phyloP scores from a whole-genome alignment of 1,140 invertebrate genomes.

The Halotydeus destructor region DNA sequence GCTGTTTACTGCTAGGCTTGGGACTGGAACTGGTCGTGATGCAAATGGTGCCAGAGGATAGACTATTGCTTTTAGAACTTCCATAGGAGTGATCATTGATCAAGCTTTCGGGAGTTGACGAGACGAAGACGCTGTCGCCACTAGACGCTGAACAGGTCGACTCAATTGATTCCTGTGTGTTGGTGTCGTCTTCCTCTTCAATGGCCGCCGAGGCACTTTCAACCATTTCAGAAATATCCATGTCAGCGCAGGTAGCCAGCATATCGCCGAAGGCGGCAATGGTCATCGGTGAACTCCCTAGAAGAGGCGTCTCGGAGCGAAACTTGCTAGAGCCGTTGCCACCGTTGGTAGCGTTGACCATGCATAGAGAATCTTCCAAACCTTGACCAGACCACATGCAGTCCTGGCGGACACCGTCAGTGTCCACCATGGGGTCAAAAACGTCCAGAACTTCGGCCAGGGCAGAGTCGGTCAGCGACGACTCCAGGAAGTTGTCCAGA shows the following conservation, averaged over 20 bases:
- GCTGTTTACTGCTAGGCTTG: not conserved
- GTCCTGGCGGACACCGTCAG: conserved; percentile 5
- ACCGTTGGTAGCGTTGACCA: not conserved
- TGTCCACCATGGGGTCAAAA: not conserved
- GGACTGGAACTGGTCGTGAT: not conserved
- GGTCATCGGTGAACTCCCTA: not conserved
- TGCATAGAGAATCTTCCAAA: conserved; percentile 1
- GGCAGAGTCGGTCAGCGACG: not conserved
- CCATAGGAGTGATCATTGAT: conserved; percentile 11
- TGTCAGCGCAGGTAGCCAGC: not conserved
- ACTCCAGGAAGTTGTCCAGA: not conserved
- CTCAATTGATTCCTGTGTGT: not conserved
- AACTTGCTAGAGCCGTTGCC: not conserved
- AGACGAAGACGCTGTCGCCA: not conserved
- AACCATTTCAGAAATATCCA: not conserved
- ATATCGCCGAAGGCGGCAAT: not conserved
- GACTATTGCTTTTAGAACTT: too few species aligned
- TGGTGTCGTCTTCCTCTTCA: not conserved
- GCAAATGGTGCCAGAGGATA: too few species aligned
- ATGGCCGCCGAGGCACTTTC: not conserved
- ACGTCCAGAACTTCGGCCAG: not conserved
- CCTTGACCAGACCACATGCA: conserved; percentile 12
- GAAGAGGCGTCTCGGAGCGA: too few species aligned
- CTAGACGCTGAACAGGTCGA: not conserved
- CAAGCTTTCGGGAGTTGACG: conserved; percentile 2